phyloP scores from a whole-genome alignment of 1,140 invertebrate genomes.

The Onthophagus taurus region DNA sequence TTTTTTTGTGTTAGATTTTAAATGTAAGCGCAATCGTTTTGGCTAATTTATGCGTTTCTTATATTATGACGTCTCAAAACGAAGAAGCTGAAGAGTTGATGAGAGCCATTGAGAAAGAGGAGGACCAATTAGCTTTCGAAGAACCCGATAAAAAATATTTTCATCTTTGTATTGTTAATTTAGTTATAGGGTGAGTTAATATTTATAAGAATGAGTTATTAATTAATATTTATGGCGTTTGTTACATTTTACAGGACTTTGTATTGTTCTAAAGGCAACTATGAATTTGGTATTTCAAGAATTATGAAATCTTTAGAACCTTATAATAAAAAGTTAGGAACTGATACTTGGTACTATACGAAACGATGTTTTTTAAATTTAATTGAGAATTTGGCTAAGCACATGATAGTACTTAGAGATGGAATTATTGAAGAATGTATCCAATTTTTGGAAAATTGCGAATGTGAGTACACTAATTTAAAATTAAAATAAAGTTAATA shows the following conservation, averaged over 20 bases:
- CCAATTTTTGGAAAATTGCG: conserved; percentile 86
- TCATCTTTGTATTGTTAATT: conserved; percentile 97
- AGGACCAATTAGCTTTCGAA: conserved; percentile 85
- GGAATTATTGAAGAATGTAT: conserved; percentile 83
- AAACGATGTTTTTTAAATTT: conserved; percentile 91
- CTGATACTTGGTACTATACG: conserved; percentile 96
- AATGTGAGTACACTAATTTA: no score
- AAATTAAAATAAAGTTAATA: no score
- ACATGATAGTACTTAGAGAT: conserved; percentile 83
- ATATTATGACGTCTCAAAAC: conserved; percentile 98
- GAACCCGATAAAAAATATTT: conserved; percentile 93
- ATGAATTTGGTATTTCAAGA: conserved; percentile 96
- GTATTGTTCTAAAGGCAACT: conserved; percentile 98
- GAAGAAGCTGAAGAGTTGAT: conserved; percentile 98
- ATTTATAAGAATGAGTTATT: background rate
- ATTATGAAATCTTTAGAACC: conserved; percentile 97
- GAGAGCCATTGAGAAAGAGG: conserved; percentile 97
- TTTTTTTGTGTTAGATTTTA: conserved; percentile 56
- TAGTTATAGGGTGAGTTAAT: conserved; percentile 82
- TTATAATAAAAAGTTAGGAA: conserved; percentile 89
- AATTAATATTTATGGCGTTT: no score
- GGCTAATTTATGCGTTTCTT: conserved; percentile 97
- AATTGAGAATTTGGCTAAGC: conserved; percentile 85
- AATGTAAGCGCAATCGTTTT: conserved; percentile 93
- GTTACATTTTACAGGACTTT: conserved; percentile 65